These are phyloP conservation scores for Drosophila arizonae DNA, from an alignment of 1,140 invertebrate genomes.

Conservation along the genomic window DNA sequence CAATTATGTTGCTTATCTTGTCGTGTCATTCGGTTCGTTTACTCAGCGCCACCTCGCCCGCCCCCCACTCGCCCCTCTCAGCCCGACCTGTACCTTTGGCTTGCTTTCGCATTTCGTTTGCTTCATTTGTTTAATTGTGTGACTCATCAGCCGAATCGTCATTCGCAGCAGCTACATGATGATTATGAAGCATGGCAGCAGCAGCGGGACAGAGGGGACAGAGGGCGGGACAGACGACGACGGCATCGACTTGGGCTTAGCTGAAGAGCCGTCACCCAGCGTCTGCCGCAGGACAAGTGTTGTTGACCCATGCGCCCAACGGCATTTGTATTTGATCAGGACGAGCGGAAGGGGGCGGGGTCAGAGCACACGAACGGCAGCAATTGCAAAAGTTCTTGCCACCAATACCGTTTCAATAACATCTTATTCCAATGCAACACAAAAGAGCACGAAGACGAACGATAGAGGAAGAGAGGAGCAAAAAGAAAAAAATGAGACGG, in stretches of 20 bases:
- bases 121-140: conserved; percentile 80
- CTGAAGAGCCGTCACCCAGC: conserved; percentile 53
- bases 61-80: background rate
- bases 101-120: conserved; percentile 45
- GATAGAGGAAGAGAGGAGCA: too few species aligned
- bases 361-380: background rate
- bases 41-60: background rate
- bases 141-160: conserved; percentile 55
- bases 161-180: conserved; percentile 29
- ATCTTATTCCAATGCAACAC: background rate
- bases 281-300: conserved; percentile 50
- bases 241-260: conserved; percentile 4
- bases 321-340: conserved; percentile 21
- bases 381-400: conserved; percentile 7
- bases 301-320: conserved; percentile 67
- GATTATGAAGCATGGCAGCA: conserved; percentile 14
- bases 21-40: conserved; percentile 50
- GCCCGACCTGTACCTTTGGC: conserved; percentile 9
- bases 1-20: background rate
- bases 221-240: background rate
- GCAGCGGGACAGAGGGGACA: background rate
- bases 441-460: too few species aligned
- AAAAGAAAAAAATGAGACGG: background rate
- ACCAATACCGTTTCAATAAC: conserved; percentile 13
- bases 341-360: too few species aligned